phyloP scores from a whole-genome alignment of 2,888 invertebrate species.

The Tipula unca region DNA sequence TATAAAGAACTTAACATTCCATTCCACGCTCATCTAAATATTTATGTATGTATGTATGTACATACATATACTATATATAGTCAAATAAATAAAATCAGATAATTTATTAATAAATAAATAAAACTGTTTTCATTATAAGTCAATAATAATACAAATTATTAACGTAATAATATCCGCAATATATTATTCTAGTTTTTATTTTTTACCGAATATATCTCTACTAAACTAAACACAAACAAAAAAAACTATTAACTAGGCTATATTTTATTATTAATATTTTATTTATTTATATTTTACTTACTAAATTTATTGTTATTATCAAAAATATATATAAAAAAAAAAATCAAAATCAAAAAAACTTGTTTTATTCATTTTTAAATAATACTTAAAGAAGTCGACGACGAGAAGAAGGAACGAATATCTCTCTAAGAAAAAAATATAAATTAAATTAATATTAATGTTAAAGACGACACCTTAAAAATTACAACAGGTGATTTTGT shows the following conservation, averaged over 20 bases:
- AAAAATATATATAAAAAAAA: neutral
- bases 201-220: neutral
- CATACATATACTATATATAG: no score
- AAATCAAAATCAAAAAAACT: constrained; percentile 2
- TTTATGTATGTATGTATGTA: neutral
- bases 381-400: neutral
- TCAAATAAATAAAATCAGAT: neutral
- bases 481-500: neutral
- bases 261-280: constrained; percentile 8
- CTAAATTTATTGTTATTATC: neutral
- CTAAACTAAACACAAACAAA: neutral
- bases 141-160: constrained; percentile 8
- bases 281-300: neutral
- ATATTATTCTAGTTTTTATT: constrained; percentile 14
- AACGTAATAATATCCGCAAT: constrained; percentile 8
- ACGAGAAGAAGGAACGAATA: neutral
- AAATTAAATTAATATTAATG: neutral
- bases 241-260: neutral
- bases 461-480: constrained; percentile 1
- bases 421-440: neutral
- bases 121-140: constrained; percentile 8
- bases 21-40: no score
- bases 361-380: constrained; percentile 14
- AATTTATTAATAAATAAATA: neutral
- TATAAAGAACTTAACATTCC: neutral